phyloP scores from a whole-genome alignment of 2,797 vertebrate genomes.

The Oreonectes daqikongensis region DNA sequence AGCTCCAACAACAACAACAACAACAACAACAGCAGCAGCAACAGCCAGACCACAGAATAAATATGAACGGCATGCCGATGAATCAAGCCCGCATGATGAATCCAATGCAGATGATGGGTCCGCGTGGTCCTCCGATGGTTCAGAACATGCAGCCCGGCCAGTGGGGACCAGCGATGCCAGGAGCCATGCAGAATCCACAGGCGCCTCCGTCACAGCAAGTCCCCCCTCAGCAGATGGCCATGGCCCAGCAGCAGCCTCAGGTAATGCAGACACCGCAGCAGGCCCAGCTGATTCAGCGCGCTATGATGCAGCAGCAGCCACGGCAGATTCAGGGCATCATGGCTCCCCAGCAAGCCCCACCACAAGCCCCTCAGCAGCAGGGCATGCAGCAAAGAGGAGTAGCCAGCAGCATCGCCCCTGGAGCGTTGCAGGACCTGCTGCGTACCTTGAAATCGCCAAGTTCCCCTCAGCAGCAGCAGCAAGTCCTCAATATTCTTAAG shows the following conservation, averaged over 20 bases:
- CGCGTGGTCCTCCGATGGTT: slow-evolving; percentile 85
- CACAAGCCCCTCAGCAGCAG: slow-evolving; percentile 78
- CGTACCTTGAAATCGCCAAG: slow-evolving; percentile 95
- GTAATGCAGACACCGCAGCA: slow-evolving; percentile 71
- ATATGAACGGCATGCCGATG: slow-evolving; percentile 86
- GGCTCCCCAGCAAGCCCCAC: slow-evolving; percentile 78
- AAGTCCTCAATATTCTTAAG: slow-evolving; percentile 97
- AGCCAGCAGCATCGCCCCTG: slow-evolving; percentile 86
- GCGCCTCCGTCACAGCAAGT: slow-evolving; percentile 69
- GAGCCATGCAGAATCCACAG: slow-evolving; percentile 71
- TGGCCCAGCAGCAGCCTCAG: slow-evolving; percentile 73
- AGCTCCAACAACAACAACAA: slow-evolving; percentile 81
- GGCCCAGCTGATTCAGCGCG: slow-evolving; percentile 72
- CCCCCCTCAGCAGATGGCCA: slow-evolving; percentile 75
- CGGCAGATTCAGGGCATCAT: slow-evolving; percentile 74
- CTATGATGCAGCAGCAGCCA: slow-evolving; percentile 73
- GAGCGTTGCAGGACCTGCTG: slow-evolving; percentile 92
- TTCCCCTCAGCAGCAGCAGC: slow-evolving; percentile 96
- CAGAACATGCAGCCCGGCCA: slow-evolving; percentile 83
- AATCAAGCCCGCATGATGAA: slow-evolving; percentile 81
- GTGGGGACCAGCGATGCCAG: slow-evolving; percentile 86
- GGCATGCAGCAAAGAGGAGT: slow-evolving; percentile 64
- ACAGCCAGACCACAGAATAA: slow-evolving; percentile 86
- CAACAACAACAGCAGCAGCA: slow-evolving; percentile 82
- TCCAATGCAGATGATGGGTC: slow-evolving; percentile 84